phyloP scores from a whole-genome alignment of 2,888 invertebrate species.

The Stenolophus ochropezus region DNA sequence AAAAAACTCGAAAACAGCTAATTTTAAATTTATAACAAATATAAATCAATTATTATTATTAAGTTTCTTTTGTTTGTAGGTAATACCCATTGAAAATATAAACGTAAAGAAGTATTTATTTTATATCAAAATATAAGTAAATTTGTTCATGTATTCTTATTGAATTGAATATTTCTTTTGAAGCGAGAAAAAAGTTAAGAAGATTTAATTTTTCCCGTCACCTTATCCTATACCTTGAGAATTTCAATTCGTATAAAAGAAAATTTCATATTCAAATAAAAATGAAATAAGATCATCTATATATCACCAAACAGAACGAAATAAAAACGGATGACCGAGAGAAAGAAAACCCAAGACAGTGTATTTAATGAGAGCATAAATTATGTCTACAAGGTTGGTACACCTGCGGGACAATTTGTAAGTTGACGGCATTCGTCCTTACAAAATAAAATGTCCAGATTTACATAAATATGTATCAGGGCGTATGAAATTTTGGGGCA shows the following conservation, averaged over 20 bases:
- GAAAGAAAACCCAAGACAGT: neutral
- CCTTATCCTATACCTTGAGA: neutral
- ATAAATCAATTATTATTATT: too few relatives aligned
- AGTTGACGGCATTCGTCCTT: neutral
- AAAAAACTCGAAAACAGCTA: too few relatives aligned
- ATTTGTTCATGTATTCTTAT: too few relatives aligned
- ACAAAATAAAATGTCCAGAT: neutral
- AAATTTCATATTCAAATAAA: constrained; percentile 45
- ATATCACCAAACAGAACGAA: constrained; percentile 15
- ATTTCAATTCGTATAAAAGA: neutral
- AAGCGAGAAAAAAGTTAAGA: neutral
- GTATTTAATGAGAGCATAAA: neutral
- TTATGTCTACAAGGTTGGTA: neutral
- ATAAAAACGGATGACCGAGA: neutral
- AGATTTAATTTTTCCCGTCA: neutral
- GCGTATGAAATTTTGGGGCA: neutral
- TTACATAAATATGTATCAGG: neutral
- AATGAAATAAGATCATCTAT: constrained; percentile 12
- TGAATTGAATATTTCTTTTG: too few relatives aligned
- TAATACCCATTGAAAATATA: too few relatives aligned
- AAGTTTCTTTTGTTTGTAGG: too few relatives aligned
- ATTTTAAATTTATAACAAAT: too few relatives aligned
- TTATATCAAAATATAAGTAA: too few relatives aligned
- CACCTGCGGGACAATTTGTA: neutral
- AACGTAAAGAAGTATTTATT: too few relatives aligned